Evolutionary conservation across 2,113 vertebrate genomes (phyloP).

Genomic region (Gymnorhina tibicen): DNA sequence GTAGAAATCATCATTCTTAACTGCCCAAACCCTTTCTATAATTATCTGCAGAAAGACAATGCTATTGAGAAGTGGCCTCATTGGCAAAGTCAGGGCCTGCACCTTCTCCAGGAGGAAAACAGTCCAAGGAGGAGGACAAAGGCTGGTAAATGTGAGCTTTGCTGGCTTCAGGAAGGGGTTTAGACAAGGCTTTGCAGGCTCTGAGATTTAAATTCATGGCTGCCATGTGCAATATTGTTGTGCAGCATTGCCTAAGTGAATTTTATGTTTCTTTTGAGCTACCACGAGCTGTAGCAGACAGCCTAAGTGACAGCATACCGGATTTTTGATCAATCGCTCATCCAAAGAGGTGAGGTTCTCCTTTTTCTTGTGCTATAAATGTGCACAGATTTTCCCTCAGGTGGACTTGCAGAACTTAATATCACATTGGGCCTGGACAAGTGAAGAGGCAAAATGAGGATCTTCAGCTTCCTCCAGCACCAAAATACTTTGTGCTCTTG

Average conservation of each 20-base stretch:
- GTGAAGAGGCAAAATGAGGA: not conserved
- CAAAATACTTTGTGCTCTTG: not conserved
- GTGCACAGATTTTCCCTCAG: not conserved
- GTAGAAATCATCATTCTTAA: not conserved
- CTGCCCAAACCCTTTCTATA: not conserved
- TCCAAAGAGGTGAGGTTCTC: not conserved
- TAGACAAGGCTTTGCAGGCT: not conserved
- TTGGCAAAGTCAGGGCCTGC: not conserved
- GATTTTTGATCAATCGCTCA: not conserved
- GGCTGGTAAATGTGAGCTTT: not conserved
- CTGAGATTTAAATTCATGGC: not conserved
- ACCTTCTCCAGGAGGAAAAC: not conserved
- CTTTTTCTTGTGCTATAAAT: not conserved
- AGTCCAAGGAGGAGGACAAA: not conserved
- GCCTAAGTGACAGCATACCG: not conserved
- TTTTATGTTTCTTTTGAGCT: not conserved
- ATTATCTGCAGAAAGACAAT: slow-evolving; percentile 6
- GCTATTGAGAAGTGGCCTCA: not conserved
- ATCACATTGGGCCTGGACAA: not conserved
- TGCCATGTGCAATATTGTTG: no score
- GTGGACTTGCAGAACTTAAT: not conserved
- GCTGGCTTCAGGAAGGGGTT: not conserved
- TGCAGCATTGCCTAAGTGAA: not conserved
- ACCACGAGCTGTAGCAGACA: not conserved
- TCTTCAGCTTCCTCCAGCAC: not conserved